These are phyloP conservation scores for Melanotaenia boesemani DNA, from an alignment of 2,797 vertebrate species.

Conservation along the genomic window DNA sequence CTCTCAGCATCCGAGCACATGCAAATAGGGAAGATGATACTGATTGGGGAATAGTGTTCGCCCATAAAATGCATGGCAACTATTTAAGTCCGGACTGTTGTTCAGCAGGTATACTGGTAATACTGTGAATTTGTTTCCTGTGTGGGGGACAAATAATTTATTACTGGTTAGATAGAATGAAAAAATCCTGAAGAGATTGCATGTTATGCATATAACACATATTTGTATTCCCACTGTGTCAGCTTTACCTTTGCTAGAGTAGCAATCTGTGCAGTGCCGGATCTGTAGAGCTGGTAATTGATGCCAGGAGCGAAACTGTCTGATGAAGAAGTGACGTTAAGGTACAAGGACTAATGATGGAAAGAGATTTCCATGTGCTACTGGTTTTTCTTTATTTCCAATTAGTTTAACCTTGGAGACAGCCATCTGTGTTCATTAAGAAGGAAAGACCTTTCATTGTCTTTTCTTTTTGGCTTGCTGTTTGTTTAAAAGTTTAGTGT, in stretches of 20 bases:
- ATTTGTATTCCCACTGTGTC: background rate
- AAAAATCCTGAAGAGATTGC: slow-evolving; percentile 20
- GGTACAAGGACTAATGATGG: too few relatives aligned
- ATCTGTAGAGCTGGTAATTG: too few relatives aligned
- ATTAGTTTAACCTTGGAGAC: too few relatives aligned
- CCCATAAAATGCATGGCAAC: slow-evolving; percentile 79
- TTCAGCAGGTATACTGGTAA: slow-evolving; percentile 39
- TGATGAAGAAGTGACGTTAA: too few relatives aligned
- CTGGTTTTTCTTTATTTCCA: too few relatives aligned
- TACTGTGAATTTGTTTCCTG: slow-evolving; percentile 25
- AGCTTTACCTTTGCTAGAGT: background rate
- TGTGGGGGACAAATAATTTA: slow-evolving; percentile 3
- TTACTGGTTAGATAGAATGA: slow-evolving; percentile 19
- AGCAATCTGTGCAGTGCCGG: background rate
- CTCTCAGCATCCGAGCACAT: slow-evolving; percentile 83
- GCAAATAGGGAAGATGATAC: slow-evolving; percentile 80
- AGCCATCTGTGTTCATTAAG: too few relatives aligned
- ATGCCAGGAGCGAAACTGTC: too few relatives aligned
- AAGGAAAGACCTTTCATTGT: too few relatives aligned
- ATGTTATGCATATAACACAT: background rate
- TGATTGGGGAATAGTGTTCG: slow-evolving; percentile 64
- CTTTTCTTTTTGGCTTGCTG: too few relatives aligned
- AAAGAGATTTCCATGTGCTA: too few relatives aligned
- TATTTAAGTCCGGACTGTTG: slow-evolving; percentile 70
- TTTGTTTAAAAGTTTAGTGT: too few relatives aligned